phyloP scores from a whole-genome alignment of 1,140 invertebrate species.

The Drosophila sp. region DNA sequence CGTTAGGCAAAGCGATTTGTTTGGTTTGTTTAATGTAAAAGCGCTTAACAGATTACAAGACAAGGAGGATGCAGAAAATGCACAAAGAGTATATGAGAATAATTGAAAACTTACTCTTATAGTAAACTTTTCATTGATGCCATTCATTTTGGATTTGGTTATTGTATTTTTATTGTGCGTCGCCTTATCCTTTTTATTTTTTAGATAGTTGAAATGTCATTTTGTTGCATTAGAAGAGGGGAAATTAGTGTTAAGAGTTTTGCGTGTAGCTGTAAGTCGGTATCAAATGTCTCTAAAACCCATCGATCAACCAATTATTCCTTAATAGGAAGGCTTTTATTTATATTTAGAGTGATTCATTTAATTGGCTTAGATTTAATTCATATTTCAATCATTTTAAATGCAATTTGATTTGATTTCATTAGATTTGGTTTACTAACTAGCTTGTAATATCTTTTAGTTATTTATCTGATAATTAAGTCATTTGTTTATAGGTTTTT shows the following conservation, averaged over 20 bases:
- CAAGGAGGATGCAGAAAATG: constrained; percentile 43
- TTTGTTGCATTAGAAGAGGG: constrained; percentile 10
- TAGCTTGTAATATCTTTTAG: constrained; percentile 19
- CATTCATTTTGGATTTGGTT: constrained; percentile 59
- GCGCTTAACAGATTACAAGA: constrained; percentile 41
- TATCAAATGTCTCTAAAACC: constrained; percentile 2
- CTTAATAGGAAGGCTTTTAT: background rate
- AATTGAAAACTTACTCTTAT: constrained; percentile 67
- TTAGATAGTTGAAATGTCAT: background rate
- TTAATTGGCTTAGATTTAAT: background rate
- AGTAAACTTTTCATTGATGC: constrained; percentile 61
- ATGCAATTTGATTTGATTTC: constrained; percentile 20
- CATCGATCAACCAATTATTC: constrained; percentile 6
- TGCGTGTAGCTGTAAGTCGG: background rate
- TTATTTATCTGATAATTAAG: constrained; percentile 58
- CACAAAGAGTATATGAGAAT: constrained; percentile 23
- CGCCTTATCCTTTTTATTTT: constrained; percentile 60
- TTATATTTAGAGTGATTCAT: background rate
- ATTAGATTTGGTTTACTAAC: constrained; percentile 18
- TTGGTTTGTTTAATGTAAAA: constrained; percentile 53
- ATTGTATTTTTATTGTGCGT: constrained; percentile 42
- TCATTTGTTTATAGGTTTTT: constrained; percentile 81
- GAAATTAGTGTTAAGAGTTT: background rate
- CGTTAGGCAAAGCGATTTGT: constrained; percentile 17
- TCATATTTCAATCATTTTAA: constrained; percentile 2